Base-by-base conservation (phyloP, 1,140 invertebrate genomes). In the Drosophila burlai region DNA sequence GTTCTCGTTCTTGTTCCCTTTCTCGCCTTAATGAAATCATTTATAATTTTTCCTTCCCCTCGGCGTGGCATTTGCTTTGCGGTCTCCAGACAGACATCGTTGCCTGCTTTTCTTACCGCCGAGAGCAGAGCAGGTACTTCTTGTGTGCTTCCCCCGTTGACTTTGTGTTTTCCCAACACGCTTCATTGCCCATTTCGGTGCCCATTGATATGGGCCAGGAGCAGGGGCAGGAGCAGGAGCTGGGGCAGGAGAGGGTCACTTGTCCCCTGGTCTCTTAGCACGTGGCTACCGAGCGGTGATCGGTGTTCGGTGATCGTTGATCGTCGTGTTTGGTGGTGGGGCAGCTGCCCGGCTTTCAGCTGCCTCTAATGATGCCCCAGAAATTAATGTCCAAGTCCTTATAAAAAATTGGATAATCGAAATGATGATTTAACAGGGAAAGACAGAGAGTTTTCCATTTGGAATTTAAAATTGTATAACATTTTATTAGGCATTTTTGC, bases 21-120 rank as follows among this genome's bases (percentile, higher is more conserved):
- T 50, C 55, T 65, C 40, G 42, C 55, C 54, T 82, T 85, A 85
- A 85, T 85, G 83, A 85, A 85, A 85, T 85, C 83, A 86, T 85
- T 85, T 85, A 82, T 86, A 85, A 85, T 85, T 86, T 85, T 85
- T 67, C 78, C 78, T 57, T 82, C 46, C 47, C 43, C 43, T 11
- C 16, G n/a, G 21, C 31, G 6, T 38, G 5, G 29, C 18, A 15
- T 60, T 54, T 54, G 62, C 34, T 49, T 72, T 73, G 71, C 46
- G 68, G 67, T 73, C 34, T 16, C 7, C 50, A 31, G 49, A 31
- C 49, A n/a, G 49, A 50, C 49, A n/a, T n/a, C 16, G 50, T 43
- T 34, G 15, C 29, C 26, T 63, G 58, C 43, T 46, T 66, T 68
- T 67, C 40, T 21, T 61, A 21, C 10, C 7, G 3, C 15, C 24